Percentiles rank a stretch among this genome's conserved stretches.
These are phyloP conservation scores for Carduelis carduelis DNA, from an alignment of 2,797 vertebrate genomes.

Conservation along the genomic window DNA sequence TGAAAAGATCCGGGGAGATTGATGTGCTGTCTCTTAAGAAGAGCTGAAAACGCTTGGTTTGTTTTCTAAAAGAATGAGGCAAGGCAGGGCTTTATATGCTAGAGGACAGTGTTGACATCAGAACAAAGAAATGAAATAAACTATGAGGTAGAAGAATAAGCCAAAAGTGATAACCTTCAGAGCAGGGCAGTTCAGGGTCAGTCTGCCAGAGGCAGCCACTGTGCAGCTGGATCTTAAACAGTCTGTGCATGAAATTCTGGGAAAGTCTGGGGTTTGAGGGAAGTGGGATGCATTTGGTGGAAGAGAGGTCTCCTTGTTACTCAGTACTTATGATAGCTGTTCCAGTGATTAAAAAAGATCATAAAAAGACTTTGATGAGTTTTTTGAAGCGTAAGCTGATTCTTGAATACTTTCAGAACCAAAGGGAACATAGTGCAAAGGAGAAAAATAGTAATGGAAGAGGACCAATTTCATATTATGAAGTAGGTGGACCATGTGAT, in stretches of 20 bases:
- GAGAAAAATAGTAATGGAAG: background rate
- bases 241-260: background rate
- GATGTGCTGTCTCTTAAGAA: background rate
- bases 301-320: background rate
- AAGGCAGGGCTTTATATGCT: background rate
- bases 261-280: background rate
- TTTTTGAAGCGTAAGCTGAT: background rate
- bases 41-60: background rate
- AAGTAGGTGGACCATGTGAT: background rate
- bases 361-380: fast-evolving
- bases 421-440: background rate
- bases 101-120: background rate
- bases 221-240: background rate
- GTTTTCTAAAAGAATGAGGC: background rate
- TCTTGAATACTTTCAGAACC: background rate
- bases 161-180: background rate
- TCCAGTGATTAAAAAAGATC: background rate
- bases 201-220: background rate
- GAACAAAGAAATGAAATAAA: background rate
- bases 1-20: background rate
- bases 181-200: background rate
- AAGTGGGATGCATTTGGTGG: background rate
- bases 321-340: background rate
- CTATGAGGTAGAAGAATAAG: background rate
- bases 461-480: background rate